phyloP scores from a whole-genome alignment of 2,797 vertebrate species.

The Agapornis canus region DNA sequence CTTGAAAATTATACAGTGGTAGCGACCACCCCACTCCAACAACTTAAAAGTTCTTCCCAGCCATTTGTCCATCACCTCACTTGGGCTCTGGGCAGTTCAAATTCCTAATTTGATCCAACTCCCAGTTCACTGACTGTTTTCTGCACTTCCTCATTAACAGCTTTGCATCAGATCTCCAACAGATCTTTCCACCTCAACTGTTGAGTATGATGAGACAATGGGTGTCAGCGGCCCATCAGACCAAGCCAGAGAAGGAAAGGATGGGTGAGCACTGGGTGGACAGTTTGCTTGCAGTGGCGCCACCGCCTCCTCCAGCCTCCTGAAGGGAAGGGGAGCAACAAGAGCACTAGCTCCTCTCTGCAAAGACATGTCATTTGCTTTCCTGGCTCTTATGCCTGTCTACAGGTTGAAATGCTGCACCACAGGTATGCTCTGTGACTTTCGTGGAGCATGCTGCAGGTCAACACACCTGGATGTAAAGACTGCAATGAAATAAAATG shows the following conservation, averaged over 20 bases:
- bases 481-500: neutral
- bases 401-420: neutral
- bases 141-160: neutral
- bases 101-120: neutral
- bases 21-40: neutral
- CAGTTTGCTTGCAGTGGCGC: neutral
- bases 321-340: neutral
- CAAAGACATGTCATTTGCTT: neutral
- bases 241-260: neutral
- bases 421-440: neutral
- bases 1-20: fast-evolving
- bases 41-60: neutral
- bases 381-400: neutral
- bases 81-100: neutral
- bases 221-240: neutral
- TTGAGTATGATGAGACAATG: neutral
- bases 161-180: neutral
- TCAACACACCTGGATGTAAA: neutral
- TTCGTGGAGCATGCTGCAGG: neutral
- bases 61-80: neutral
- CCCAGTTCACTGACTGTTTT: neutral
- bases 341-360: neutral
- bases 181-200: neutral
- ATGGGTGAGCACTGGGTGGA: fast-evolving
- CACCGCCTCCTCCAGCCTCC: neutral